phyloP scores from a whole-genome alignment of 2,888 invertebrate genomes.

The Cosmopolites sordidus region DNA sequence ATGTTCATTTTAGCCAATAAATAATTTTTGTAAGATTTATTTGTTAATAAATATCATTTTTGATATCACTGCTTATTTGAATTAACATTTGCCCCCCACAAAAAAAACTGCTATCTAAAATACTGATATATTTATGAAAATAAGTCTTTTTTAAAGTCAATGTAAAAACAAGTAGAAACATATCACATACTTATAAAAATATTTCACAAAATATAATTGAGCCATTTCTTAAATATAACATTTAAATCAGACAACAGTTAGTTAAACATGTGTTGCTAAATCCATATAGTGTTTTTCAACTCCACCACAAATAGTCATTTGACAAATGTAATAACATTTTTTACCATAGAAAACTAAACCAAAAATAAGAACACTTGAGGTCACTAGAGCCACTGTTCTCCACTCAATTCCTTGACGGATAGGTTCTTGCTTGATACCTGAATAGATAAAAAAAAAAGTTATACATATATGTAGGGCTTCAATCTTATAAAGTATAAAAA shows the following conservation, averaged over 20 bases:
- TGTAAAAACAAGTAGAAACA: no score
- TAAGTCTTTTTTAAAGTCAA: no score
- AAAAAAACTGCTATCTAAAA: no score
- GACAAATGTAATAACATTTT: conserved; percentile 18
- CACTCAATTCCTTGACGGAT: neutral
- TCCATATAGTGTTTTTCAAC: conserved; percentile 19
- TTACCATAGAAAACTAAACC: conserved; percentile 19
- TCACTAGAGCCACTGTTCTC: conserved; percentile 13
- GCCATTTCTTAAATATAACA: neutral
- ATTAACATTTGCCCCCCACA: neutral
- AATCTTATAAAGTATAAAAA: no score
- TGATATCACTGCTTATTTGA: neutral
- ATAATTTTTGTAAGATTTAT: conserved; percentile 17
- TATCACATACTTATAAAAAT: no score
- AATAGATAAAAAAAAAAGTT: no score
- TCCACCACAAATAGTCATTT: conserved; percentile 13
- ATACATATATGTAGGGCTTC: no score
- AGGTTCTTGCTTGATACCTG: conserved; percentile 1
- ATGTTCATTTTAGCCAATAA: conserved; percentile 6
- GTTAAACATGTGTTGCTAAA: conserved; percentile 14
- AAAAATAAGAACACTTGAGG: conserved; percentile 13
- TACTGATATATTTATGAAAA: no score
- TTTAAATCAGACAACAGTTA: neutral
- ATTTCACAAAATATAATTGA: neutral
- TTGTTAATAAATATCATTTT: conserved; percentile 15